phyloP scores from a whole-genome alignment of 2,888 invertebrate genomes.

The Tetragnatha montana region DNA sequence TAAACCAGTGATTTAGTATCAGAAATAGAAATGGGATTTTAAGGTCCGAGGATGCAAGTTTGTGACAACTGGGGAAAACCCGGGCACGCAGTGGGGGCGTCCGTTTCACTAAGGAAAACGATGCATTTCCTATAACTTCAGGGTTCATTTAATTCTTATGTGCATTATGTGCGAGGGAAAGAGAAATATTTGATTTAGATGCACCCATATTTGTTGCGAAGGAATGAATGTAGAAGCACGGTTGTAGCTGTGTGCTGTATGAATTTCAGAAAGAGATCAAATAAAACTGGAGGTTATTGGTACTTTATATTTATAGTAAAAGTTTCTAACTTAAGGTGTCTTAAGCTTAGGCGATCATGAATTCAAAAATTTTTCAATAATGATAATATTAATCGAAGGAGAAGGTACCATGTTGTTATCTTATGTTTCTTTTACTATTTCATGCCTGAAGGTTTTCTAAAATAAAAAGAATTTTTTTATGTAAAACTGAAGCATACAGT shows the following conservation, averaged over 20 bases:
- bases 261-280: neutral
- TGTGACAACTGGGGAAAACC: constrained; percentile 33
- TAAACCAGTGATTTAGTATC: constrained; percentile 62
- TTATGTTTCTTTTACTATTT: no score
- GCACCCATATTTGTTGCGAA: constrained; percentile 1
- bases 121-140: constrained; percentile 46
- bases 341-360: no score
- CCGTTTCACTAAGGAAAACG: constrained; percentile 46
- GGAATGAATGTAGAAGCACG: no score
- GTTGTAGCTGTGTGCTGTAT: neutral
- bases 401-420: no score
- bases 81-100: constrained; percentile 6
- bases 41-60: constrained; percentile 26
- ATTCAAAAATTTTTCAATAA: no score
- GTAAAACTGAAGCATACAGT: no score
- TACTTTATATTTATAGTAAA: no score
- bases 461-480: no score
- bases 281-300: no score
- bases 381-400: no score
- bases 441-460: no score
- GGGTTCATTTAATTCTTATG: constrained; percentile 57
- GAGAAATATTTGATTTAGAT: constrained; percentile 34
- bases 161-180: constrained; percentile 31
- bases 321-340: no score
- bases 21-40: constrained; percentile 47